Percentiles rank a stretch among this genome's conserved stretches.
Evolutionary conservation across 2,113 vertebrate species (phyloP).

Genomic region (Megaleporinus macrocephalus): DNA sequence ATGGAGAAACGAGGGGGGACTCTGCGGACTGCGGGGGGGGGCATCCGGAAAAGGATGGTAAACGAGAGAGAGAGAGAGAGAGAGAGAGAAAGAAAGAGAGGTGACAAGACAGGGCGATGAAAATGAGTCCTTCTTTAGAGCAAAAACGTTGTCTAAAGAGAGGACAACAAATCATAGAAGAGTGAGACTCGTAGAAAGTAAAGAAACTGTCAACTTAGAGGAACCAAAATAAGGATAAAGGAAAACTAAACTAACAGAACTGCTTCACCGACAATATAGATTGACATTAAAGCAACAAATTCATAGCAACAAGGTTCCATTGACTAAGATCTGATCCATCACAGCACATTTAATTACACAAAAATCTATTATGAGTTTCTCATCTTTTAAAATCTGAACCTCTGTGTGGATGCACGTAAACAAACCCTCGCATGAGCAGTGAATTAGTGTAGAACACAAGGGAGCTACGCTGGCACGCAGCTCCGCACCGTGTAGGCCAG

Average conservation of each 20-base stretch:
- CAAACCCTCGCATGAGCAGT: not conserved
- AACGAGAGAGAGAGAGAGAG: constrained; percentile 76
- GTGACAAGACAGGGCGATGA: constrained; percentile 79
- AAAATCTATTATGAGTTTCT: constrained; percentile 99
- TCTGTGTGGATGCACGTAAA: constrained; percentile 28
- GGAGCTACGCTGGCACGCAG: not conserved
- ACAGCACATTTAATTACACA: constrained; percentile 98
- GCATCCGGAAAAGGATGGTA: constrained; percentile 69
- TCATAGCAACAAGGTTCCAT: constrained; percentile 99
- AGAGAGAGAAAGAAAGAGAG: constrained; percentile 78
- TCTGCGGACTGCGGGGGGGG: constrained; percentile 89
- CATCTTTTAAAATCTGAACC: constrained; percentile 85
- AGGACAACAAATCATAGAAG: constrained; percentile 62
- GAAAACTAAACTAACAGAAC: constrained; percentile 85
- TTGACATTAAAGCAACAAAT: constrained; percentile 95
- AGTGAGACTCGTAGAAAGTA: constrained; percentile 33
- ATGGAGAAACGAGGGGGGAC: constrained; percentile 98
- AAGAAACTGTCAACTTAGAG: constrained; percentile 51
- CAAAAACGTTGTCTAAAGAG: constrained; percentile 67
- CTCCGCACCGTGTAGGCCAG: not conserved
- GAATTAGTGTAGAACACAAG: not conserved
- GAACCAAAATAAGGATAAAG: constrained; percentile 51
- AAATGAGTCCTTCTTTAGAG: constrained; percentile 73
- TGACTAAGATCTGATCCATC: constrained; percentile 96
- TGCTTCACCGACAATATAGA: constrained; percentile 97